phyloP scores from a whole-genome alignment of 1,140 invertebrate species.

The Nasonia longicornis region DNA sequence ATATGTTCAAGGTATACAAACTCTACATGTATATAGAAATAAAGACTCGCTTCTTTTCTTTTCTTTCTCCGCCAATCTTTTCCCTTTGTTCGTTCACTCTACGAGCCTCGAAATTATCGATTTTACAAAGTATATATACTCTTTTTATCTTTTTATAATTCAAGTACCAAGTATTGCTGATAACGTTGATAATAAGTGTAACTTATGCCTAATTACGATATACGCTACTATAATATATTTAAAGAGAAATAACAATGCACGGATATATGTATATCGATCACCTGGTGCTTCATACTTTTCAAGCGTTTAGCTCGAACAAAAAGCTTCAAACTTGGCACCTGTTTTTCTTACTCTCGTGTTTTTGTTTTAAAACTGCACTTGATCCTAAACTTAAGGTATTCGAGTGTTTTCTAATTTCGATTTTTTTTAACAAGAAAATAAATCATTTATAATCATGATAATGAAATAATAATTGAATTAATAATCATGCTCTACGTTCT shows the following conservation, averaged over 20 bases:
- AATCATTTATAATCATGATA: not conserved
- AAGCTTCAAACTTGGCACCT: not conserved
- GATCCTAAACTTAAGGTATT: not conserved
- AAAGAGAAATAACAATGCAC: slow-evolving; percentile 24
- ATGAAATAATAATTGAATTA: slow-evolving; percentile 18
- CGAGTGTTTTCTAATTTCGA: not conserved
- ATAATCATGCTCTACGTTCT: not conserved
- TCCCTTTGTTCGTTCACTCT: not conserved
- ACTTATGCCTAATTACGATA: slow-evolving; percentile 15
- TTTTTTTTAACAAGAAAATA: not conserved
- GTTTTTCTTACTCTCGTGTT: not conserved
- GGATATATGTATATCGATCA: slow-evolving; percentile 26
- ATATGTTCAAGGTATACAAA: slow-evolving; percentile 3
- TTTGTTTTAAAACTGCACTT: not conserved
- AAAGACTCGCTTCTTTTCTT: not conserved
- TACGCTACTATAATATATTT: slow-evolving; percentile 29
- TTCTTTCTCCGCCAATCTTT: not conserved
- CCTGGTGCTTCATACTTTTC: not conserved
- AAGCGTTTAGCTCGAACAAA: not conserved
- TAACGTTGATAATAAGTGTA: slow-evolving; percentile 23
- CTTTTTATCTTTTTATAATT: not conserved
- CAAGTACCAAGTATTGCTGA: slow-evolving; percentile 13
- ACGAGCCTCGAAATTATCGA: not conserved
- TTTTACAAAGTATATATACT: not conserved
- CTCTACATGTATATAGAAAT: slow-evolving; percentile 4